These are phyloP conservation scores for Myotis lucifugus DNA, from an alignment of 2,113 vertebrate species.

Conservation along the genomic window DNA sequence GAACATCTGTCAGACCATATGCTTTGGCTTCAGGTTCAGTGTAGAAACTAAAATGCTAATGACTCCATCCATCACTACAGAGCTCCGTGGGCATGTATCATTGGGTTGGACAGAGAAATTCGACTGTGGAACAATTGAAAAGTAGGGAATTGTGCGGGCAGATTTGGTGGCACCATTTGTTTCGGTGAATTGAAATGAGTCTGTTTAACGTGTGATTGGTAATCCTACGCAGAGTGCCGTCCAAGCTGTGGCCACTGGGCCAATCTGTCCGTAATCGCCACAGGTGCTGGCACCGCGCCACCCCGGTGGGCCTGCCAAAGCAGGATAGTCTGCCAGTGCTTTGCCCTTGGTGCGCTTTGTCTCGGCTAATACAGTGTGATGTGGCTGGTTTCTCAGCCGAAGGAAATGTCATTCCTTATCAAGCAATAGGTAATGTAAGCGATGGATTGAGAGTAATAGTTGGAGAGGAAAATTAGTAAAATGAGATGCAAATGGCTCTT, in stretches of 20 bases:
- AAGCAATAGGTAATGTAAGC: conserved; percentile 85
- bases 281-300: conserved; percentile 79
- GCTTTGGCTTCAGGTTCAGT: conserved; percentile 84
- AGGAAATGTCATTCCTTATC: conserved; percentile 80
- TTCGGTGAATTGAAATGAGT: conserved; percentile 74
- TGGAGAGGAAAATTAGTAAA: conserved; percentile 84
- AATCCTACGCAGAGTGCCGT: conserved; percentile 79
- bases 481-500: conserved; percentile 82
- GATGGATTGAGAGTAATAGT: conserved; percentile 84
- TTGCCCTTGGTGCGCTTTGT: conserved; percentile 77
- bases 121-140: conserved; percentile 52
- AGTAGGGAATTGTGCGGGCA: conserved; percentile 29
- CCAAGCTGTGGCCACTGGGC: conserved; percentile 68
- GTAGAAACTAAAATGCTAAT: conserved; percentile 82
- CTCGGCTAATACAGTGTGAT: conserved; percentile 74
- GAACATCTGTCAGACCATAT: conserved; percentile 88
- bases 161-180: conserved; percentile 75
- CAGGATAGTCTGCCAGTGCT: conserved; percentile 65
- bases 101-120: conserved; percentile 77
- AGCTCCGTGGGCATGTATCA: conserved; percentile 75
- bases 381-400: conserved; percentile 74
- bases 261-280: conserved; percentile 79
- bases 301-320: conserved; percentile 77
- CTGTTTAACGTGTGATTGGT: conserved; percentile 68
- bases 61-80: conserved; percentile 85